phyloP scores from a whole-genome alignment of 1,140 invertebrate species.

The Eriocheir sinensis region DNA sequence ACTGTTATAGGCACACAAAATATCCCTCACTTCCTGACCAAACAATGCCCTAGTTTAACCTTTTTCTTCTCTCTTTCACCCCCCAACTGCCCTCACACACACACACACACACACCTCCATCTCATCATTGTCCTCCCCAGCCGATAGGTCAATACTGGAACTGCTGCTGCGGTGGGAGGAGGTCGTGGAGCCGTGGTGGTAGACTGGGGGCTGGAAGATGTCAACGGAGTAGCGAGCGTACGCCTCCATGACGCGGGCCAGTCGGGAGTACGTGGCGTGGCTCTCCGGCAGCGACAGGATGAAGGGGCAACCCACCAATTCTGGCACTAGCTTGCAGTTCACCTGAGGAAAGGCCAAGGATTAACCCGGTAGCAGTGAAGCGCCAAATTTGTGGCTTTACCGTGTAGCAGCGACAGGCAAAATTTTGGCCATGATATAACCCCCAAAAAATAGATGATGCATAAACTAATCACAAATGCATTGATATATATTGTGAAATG shows the following conservation, averaged over 20 bases:
- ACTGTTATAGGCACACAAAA: too few species aligned
- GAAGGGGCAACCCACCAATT: constrained; percentile 83
- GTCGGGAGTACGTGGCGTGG: constrained; percentile 82
- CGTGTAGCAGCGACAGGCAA: too few species aligned
- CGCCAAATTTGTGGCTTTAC: too few species aligned
- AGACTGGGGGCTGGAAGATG: constrained; percentile 79
- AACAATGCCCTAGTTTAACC: too few species aligned
- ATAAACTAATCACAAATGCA: too few species aligned
- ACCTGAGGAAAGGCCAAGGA: constrained; percentile 21
- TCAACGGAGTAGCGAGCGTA: constrained; percentile 81
- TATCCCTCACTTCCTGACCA: too few species aligned
- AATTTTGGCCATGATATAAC: too few species aligned
- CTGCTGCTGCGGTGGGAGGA: constrained; percentile 54
- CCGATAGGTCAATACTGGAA: constrained; percentile 71
- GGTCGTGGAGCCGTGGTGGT: constrained; percentile 40
- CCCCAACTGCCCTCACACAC: not conserved
- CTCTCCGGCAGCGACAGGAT: constrained; percentile 83
- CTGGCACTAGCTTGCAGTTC: constrained; percentile 81
- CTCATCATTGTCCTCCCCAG: constrained; percentile 74
- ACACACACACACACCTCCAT: constrained; percentile 75
- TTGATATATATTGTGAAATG: too few species aligned
- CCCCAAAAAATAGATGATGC: too few species aligned
- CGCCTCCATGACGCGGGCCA: constrained; percentile 82
- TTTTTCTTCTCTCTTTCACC: too few species aligned
- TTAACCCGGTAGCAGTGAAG: not conserved